Base-by-base conservation (phyloP, 2,113 vertebrate genomes). In the Clarias macrocephalus region DNA sequence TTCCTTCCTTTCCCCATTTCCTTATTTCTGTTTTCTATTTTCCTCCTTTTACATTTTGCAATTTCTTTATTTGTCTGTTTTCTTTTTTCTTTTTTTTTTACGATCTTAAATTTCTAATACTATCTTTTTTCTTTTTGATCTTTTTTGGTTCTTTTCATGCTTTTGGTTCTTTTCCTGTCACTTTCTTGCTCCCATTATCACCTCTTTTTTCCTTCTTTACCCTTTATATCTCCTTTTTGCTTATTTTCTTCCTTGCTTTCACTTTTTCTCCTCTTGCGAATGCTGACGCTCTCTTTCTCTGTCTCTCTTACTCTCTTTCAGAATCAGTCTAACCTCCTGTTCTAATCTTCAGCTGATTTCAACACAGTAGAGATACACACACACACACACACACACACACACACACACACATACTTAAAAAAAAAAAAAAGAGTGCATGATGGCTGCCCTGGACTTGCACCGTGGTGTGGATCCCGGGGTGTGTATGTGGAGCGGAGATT, bases 401-500 rank as follows among this genome's bases (percentile, higher is more conserved):
- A 82, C 80, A 82, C 80, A 87, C 86, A 87, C 86, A 87, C 76
- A 54, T 66, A 72, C 81, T 82, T 66, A 88, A 28, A 92, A 94
- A 93, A 91, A 90, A 9, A 21, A 23, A 3, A 9, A 8, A 28
- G 80, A 88, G 88, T 81, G 91, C 83, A 86, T 89, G 90, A 93
- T 95, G 88, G 95, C 94, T 90, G 93, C 96, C 92, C 97, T 98
- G 94, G 97, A 97, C 91, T 93, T 97, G 63, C 95, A 89, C 91
- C 93, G 95, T 82, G 96, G 96, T 65, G 91, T 97, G 93, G 96
- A 96, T 89, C 94, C 91, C 86, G 92, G 93, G 0, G 95, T 96
- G 87, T 93, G 90, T 84, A 94, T 92, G 86, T 98, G 98, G 98
- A 96, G 95, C 84, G 95, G 94, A 88, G 97, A 98, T 85, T 97